Base-by-base conservation (phyloP, 2,888 invertebrate species). In the Tanytarsus gracilentus region DNA sequence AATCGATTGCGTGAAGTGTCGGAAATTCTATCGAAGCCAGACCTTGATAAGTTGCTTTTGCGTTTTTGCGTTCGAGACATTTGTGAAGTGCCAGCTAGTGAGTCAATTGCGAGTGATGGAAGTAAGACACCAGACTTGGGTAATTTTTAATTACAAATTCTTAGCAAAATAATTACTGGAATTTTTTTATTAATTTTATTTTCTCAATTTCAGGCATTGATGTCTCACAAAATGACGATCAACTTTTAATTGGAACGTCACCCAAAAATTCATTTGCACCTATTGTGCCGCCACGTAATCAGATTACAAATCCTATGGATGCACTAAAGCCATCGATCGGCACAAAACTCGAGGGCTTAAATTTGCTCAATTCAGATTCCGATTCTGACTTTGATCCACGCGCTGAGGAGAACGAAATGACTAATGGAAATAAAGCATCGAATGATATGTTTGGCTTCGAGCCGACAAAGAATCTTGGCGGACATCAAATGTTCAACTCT, bases 351-450 rank as follows among this genome's bases (percentile, higher is more conserved):
- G 88, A 89, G 71, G 86, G 85, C 33, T 71, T 88, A 16, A 44
- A 44, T 44, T 71, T 89, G 9, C 77, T 89, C 67, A 84, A 87
- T 68, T 82, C 82, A 1, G 87, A 90, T 70, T 84, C 91, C 61
- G 89, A 92, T 67, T 85, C 83, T 64, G 86, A 90, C 73, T 94
- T 94, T 70, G 89, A 94, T 77, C 93, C 94, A 0, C 81, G 93
- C 63, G 91, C 91, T 18, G 85, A 81, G 66, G 91, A 91, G 70
- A 40, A 50, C 44, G 58, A 27, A 27, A 63, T 67, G 64, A 70
- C 67, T 69, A 76, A 69, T 71, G 73, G 55, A 2, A 53, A 63
- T 67, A 66, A 68, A 60, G 63, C 66, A 55, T 69, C 70, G 64
- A 72, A 72, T 63, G 73, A 73, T 67, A 65, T 74, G 51, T 75